Conservation (phyloP, 2,888 invertebrate species). For the Sinopyrophorus schimmeli region DNA sequence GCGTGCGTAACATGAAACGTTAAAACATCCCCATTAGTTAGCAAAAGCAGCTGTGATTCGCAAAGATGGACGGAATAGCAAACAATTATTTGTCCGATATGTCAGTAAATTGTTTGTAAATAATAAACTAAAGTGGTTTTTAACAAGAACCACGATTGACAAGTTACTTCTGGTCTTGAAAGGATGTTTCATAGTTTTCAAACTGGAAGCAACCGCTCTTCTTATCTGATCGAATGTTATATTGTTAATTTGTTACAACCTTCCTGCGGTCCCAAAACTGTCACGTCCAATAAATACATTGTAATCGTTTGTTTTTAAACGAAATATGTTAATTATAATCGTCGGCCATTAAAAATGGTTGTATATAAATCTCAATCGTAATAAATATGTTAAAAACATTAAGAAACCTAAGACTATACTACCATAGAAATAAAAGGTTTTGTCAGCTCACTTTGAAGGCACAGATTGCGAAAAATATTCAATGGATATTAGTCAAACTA, state of each 20-base stretch:
- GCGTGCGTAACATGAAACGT: not conserved
- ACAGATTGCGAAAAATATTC: too few species aligned
- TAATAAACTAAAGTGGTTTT: conserved; percentile 36
- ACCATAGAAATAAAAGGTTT: too few species aligned
- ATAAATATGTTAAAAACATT: too few species aligned
- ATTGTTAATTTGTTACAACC: conserved; percentile 28
- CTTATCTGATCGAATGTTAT: conserved; percentile 33
- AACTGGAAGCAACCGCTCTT: conserved; percentile 20
- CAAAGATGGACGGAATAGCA: conserved; percentile 2
- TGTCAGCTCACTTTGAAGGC: too few species aligned
- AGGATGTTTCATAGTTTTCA: conserved; percentile 24
- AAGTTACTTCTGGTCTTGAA: conserved; percentile 28
- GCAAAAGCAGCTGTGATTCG: conserved; percentile 7
- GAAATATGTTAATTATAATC: too few species aligned
- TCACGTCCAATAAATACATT: too few species aligned
- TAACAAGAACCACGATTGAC: conserved; percentile 35
- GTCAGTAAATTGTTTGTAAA: conserved; percentile 32
- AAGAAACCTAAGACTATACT: too few species aligned
- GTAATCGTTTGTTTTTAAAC: too few species aligned
- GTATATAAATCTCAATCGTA: too few species aligned
- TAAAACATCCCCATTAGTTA: not conserved
- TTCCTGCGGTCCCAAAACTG: conserved; percentile 9
- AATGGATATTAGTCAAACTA: too few species aligned
- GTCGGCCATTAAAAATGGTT: too few species aligned
- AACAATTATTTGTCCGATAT: conserved; percentile 25